A percentile compares a stretch with the other conserved stretches of the same genome.
phyloP scores from a whole-genome alignment of 2,113 vertebrate species.

The Perccottus glenii region DNA sequence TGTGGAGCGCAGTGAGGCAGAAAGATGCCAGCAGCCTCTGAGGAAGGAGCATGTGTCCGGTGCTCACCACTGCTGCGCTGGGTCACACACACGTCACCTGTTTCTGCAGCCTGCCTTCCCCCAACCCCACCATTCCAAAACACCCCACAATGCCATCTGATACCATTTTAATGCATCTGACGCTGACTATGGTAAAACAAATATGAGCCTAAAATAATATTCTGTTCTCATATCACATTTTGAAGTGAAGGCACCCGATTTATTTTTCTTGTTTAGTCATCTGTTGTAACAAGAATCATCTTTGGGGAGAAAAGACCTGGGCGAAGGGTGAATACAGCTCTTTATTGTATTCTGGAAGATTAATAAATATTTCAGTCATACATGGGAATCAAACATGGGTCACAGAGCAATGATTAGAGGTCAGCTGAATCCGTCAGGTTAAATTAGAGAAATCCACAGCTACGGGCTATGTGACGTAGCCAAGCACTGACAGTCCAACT shows the following conservation, averaged over 20 bases:
- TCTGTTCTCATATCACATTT: too few relatives aligned
- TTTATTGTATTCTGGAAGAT: not conserved
- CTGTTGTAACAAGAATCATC: too few relatives aligned
- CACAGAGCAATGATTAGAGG: slow-evolving; percentile 14
- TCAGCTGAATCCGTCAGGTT: not conserved
- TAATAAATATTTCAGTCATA: slow-evolving; percentile 13
- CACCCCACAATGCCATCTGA: not conserved
- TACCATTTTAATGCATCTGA: too few relatives aligned
- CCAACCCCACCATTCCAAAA: slow-evolving; percentile 26
- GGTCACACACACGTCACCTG: slow-evolving; percentile 70
- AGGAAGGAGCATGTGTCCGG: slow-evolving; percentile 61
- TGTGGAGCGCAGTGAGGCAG: slow-evolving; percentile 43
- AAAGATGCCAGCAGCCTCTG: slow-evolving; percentile 52
- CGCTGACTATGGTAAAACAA: too few relatives aligned
- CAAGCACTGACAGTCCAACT: slow-evolving; percentile 46
- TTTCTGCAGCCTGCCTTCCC: slow-evolving; percentile 50
- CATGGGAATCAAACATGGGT: slow-evolving; percentile 18
- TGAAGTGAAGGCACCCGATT: too few relatives aligned
- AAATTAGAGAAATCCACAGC: slow-evolving; percentile 40
- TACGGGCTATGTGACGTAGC: slow-evolving; percentile 40
- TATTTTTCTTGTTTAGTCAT: too few relatives aligned
- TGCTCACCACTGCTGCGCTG: slow-evolving; percentile 49
- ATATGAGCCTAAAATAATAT: too few relatives aligned
- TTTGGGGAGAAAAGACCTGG: not conserved
- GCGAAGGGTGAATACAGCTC: slow-evolving; percentile 5